phyloP scores from a whole-genome alignment of 2,113 vertebrate species.

The Microtus oregoni region DNA sequence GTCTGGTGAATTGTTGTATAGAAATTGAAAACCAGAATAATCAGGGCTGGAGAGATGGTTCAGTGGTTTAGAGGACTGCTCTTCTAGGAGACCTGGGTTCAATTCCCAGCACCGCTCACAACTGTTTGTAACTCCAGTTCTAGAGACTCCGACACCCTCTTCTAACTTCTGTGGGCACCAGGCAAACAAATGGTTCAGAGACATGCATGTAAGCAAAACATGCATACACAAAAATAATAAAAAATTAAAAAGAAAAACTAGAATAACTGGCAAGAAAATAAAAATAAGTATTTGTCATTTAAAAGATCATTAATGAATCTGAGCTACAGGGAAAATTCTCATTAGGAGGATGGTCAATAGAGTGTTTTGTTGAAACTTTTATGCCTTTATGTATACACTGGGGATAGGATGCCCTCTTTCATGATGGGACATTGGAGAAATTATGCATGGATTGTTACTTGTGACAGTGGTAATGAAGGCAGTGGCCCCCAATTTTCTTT shows the following conservation, averaged over 20 bases:
- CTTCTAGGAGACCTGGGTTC: background rate
- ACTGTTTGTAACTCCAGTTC: background rate
- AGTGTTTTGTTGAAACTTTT: background rate
- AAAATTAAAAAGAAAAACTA: background rate
- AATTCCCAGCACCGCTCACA: background rate
- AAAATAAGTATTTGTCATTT: conserved; percentile 29
- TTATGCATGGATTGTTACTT: background rate
- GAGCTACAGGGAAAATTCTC: conserved; percentile 4
- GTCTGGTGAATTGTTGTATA: background rate
- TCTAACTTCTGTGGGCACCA: background rate
- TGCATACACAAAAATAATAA: background rate
- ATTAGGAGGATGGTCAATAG: background rate
- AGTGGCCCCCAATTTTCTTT: background rate
- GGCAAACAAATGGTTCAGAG: background rate
- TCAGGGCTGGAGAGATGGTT: background rate
- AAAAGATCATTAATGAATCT: background rate
- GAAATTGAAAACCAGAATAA: background rate
- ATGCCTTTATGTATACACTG: background rate
- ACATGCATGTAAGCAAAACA: background rate
- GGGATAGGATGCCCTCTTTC: background rate
- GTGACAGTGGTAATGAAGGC: conserved; percentile 4
- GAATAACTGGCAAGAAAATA: background rate
- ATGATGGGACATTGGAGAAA: conserved; percentile 15
- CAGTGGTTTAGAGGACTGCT: background rate
- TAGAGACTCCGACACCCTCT: background rate